Evolutionary conservation across 2,797 vertebrate species (phyloP).

Genomic region (Mallotus villosus): DNA sequence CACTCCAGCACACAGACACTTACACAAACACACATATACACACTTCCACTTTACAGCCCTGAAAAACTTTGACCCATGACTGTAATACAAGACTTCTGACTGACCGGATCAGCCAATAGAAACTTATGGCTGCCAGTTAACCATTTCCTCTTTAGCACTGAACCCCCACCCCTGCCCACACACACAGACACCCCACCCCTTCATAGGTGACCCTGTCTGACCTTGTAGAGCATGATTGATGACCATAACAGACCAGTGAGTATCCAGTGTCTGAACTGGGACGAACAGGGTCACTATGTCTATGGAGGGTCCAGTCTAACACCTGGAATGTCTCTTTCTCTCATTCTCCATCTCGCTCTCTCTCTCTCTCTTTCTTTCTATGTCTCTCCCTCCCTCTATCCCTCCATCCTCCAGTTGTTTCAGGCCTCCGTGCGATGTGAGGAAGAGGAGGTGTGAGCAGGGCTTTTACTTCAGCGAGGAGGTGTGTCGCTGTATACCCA

Average conservation of each 20-base stretch:
- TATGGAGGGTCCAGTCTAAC: background rate
- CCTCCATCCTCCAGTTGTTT: constrained; percentile 77
- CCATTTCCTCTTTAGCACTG: constrained; percentile 63
- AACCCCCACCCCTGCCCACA: background rate
- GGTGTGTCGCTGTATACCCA: constrained; percentile 92
- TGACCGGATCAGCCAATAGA: constrained; percentile 45
- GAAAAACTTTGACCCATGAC: constrained; percentile 24
- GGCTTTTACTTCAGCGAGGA: constrained; percentile 91
- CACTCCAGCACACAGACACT: background rate
- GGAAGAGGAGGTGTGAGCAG: constrained; percentile 82
- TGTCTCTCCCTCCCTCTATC: no score
- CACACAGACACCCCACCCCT: no score
- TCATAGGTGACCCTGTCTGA: constrained; percentile 47
- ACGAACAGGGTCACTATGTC: background rate
- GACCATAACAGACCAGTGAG: constrained; percentile 38
- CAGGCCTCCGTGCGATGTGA: constrained; percentile 83
- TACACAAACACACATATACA: background rate
- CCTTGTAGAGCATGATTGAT: constrained; percentile 65
- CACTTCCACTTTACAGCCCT: constrained; percentile 4
- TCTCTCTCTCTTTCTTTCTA: no score
- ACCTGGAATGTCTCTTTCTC: background rate
- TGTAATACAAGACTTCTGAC: constrained; percentile 58
- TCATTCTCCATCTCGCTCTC: no score
- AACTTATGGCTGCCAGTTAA: constrained; percentile 67
- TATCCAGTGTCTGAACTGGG: constrained; percentile 38